Conservation (phyloP, 35 echinoderm and acorn worm species). For the Heliocidaris erythrogramma region DNA sequence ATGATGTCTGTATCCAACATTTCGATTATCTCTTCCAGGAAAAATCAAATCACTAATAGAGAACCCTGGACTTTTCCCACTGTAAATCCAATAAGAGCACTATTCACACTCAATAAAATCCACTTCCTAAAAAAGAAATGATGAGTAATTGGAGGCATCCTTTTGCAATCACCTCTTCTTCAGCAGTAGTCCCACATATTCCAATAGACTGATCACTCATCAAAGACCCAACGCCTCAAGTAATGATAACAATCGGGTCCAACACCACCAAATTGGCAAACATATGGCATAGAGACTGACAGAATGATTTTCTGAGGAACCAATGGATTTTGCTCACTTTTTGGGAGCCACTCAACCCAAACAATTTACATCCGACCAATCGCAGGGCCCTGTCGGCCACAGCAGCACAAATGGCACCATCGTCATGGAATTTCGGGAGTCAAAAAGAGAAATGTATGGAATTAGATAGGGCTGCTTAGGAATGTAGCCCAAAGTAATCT, state of each 20-base stretch:
- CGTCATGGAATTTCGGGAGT: background rate
- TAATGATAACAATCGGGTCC: background rate
- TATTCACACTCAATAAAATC: background rate
- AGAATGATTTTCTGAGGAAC: background rate
- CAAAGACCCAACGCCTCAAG: background rate
- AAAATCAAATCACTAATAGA: background rate
- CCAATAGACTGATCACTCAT: background rate
- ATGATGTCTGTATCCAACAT: constrained; percentile 3
- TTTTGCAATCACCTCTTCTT: background rate
- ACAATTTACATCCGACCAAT: constrained; percentile 3
- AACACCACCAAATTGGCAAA: background rate
- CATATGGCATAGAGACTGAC: background rate
- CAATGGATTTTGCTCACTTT: background rate
- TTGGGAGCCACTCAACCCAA: background rate
- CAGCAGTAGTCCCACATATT: background rate
- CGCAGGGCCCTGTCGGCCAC: background rate
- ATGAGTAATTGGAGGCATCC: background rate
- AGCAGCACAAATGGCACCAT: background rate
- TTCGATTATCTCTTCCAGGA: background rate
- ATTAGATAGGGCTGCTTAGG: background rate
- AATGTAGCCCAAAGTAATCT: background rate
- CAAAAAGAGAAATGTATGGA: background rate
- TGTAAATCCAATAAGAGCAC: background rate
- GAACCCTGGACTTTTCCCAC: background rate
- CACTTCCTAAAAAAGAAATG: background rate